phyloP scores from a whole-genome alignment of 2,888 invertebrate species.

The Cistogaster globosa region DNA sequence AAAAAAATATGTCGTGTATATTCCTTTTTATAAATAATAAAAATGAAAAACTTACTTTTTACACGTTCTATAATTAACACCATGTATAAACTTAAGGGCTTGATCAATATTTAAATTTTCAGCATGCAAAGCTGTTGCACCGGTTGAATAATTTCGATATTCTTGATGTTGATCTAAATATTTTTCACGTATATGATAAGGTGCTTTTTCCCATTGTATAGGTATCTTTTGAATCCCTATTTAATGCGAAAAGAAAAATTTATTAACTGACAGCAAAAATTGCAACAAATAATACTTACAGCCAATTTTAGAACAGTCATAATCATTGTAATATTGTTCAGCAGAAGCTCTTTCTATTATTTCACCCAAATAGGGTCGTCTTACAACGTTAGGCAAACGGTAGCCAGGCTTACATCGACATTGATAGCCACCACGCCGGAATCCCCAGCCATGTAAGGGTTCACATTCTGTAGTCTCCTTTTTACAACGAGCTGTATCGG shows the following conservation, averaged over 20 bases:
- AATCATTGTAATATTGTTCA: constrained; percentile 96
- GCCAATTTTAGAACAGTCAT: constrained; percentile 95
- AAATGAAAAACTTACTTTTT: constrained; percentile 79
- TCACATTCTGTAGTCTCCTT: constrained; percentile 97
- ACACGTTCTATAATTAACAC: constrained; percentile 86
- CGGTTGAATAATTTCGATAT: constrained; percentile 88
- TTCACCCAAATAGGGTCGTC: constrained; percentile 96
- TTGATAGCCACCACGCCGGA: constrained; percentile 96
- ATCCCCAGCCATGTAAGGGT: constrained; percentile 97
- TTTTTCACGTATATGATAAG: constrained; percentile 87
- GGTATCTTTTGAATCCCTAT: constrained; percentile 94
- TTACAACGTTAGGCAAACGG: constrained; percentile 92
- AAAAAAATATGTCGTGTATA: neutral
- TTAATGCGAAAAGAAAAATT: neutral
- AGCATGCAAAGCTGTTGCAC: constrained; percentile 87
- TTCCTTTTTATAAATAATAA: neutral
- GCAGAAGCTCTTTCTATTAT: constrained; percentile 95
- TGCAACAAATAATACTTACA: constrained; percentile 86
- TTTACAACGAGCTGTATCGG: constrained; percentile 95
- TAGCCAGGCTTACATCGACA: constrained; percentile 95
- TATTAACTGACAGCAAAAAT: too few relatives aligned
- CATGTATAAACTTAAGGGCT: constrained; percentile 89
- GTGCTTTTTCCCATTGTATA: constrained; percentile 91
- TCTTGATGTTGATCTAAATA: constrained; percentile 89
- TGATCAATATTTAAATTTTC: constrained; percentile 90